Evolutionary conservation across 1,140 invertebrate genomes (phyloP).

Genomic region (Pararge aegeria): DNA sequence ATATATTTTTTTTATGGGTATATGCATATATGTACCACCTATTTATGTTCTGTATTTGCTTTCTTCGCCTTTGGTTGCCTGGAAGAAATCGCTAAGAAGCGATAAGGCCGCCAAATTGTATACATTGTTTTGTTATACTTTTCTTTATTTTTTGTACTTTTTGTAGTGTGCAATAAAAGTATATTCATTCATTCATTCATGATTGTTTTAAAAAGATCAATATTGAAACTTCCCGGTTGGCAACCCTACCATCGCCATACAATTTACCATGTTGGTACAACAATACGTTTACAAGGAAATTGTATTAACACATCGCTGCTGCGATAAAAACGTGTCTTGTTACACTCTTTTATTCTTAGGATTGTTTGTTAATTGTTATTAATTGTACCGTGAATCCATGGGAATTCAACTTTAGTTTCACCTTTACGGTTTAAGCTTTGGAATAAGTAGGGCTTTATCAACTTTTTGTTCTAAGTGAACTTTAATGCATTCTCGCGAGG

Average conservation of each 20-base stretch:
- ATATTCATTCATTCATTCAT: too few relatives aligned
- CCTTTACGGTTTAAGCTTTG: constrained; percentile 1
- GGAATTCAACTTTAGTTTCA: constrained; percentile 11
- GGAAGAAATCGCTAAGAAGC: too few relatives aligned
- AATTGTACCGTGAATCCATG: constrained; percentile 24
- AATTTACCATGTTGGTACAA: constrained; percentile 49
- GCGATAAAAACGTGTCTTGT: constrained; percentile 27
- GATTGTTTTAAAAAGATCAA: too few relatives aligned
- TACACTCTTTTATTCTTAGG: constrained; percentile 18
- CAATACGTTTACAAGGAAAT: constrained; percentile 51
- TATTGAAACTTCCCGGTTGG: not conserved
- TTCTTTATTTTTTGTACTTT: too few relatives aligned
- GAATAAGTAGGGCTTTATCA: not conserved
- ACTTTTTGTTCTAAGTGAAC: not conserved
- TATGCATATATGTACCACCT: too few relatives aligned
- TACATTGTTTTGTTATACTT: too few relatives aligned
- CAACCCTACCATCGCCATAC: constrained; percentile 13
- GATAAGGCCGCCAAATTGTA: too few relatives aligned
- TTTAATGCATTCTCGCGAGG: not conserved
- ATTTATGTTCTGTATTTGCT: too few relatives aligned
- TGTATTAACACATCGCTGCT: constrained; percentile 24
- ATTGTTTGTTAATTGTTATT: constrained; percentile 29
- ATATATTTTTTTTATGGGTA: too few relatives aligned
- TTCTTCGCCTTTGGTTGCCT: too few relatives aligned
- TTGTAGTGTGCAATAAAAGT: too few relatives aligned